Conservation (phyloP, 2,888 invertebrate genomes). For the Schrankia costaestrigalis region DNA sequence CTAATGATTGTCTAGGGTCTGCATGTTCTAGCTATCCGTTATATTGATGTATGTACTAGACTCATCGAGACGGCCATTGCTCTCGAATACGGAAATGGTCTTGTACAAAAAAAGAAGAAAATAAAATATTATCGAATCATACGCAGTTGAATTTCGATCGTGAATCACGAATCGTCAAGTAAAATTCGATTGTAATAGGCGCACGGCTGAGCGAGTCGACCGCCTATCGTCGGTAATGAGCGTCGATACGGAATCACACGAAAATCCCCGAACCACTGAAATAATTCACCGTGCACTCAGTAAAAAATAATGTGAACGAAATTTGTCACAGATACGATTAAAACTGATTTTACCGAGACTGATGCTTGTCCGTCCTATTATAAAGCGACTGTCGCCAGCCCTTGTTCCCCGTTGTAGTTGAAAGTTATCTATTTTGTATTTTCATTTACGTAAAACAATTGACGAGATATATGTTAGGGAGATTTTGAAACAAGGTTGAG, state of each 20-base stretch:
- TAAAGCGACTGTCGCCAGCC: background rate
- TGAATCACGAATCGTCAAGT: slow-evolving; percentile 69
- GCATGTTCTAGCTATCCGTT: no score
- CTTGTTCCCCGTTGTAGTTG: background rate
- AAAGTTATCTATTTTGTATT: no score
- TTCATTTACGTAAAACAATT: no score
- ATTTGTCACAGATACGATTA: slow-evolving; percentile 45
- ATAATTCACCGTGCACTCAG: slow-evolving; percentile 50
- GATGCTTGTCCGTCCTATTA: slow-evolving; percentile 34
- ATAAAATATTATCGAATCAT: slow-evolving; percentile 41
- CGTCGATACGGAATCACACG: slow-evolving; percentile 58
- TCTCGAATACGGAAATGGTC: no score
- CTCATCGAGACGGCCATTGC: no score
- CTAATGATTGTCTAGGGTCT: no score
- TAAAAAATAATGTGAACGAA: slow-evolving; percentile 61
- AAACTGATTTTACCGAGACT: slow-evolving; percentile 42
- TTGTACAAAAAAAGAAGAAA: background rate
- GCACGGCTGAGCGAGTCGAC: slow-evolving; percentile 57
- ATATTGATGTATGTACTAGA: no score
- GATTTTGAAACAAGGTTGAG: no score
- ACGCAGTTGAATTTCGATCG: slow-evolving; percentile 54
- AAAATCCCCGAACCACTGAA: slow-evolving; percentile 37
- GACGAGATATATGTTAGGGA: no score
- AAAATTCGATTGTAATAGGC: slow-evolving; percentile 63
- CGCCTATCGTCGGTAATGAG: slow-evolving; percentile 55